A percentile compares a stretch with the other conserved stretches of the same genome.
Conservation (phyloP, 35 echinoderm and acorn worm genomes). For the Lytechinus pictus region DNA sequence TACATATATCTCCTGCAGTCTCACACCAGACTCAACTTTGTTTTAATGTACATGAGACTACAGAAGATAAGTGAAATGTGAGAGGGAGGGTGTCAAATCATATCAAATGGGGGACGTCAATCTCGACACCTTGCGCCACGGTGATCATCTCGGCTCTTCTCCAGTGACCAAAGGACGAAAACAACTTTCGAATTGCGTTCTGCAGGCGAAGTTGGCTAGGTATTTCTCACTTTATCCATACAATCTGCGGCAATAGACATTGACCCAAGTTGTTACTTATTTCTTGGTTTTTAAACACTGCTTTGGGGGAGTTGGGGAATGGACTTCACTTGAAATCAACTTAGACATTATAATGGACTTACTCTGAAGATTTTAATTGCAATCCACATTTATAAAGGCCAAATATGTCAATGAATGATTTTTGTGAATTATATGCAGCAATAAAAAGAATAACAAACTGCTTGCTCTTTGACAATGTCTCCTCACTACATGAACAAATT, state of each 20-base stretch:
- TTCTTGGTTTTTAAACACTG: constrained; percentile 7
- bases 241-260: constrained; percentile 52
- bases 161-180: constrained; percentile 17
- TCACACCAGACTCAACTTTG: not conserved
- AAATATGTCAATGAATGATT: not conserved
- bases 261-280: constrained; percentile 47
- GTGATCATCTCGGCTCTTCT: not conserved
- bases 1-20: not conserved
- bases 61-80: not conserved
- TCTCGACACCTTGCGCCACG: constrained; percentile 19
- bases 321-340: not conserved
- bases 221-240: constrained; percentile 55
- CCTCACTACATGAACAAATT: not conserved
- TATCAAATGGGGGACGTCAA: not conserved
- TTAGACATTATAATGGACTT: not conserved
- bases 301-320: not conserved
- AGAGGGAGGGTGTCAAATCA: constrained; percentile 12
- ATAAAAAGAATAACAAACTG: not conserved
- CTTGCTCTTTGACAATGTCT: not conserved
- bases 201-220: not conserved
- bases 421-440: not conserved
- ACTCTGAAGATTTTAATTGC: not conserved
- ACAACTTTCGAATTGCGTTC: constrained; percentile 31
- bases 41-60: not conserved
- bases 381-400: not conserved